A percentile compares a stretch with the other conserved stretches of the same genome.
phyloP scores from a whole-genome alignment of 1,140 invertebrate genomes.

The Sitodiplosis mosellana region DNA sequence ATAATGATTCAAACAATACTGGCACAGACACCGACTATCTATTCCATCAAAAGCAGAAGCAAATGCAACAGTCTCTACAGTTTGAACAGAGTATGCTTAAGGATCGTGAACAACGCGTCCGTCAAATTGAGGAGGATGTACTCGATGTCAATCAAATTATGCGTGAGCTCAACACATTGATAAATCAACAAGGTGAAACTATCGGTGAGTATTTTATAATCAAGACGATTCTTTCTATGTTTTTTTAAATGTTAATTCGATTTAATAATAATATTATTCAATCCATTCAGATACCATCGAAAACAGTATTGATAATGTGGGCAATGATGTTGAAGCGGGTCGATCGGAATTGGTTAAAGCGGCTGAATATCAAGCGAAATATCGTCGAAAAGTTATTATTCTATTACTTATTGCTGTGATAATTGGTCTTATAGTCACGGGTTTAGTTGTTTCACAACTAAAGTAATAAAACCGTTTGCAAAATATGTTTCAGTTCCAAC shows the following conservation, averaged over 20 bases:
- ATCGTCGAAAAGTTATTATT: conserved; percentile 49
- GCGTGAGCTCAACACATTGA: conserved; percentile 62
- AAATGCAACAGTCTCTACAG: conserved; percentile 37
- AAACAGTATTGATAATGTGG: conserved; percentile 61
- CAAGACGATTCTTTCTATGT: not conserved
- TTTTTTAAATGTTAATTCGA: no score
- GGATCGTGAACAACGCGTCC: conserved; percentile 52
- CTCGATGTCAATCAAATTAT: conserved; percentile 85
- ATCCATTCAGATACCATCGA: conserved; percentile 64
- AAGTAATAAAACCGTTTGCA: conserved; percentile 21
- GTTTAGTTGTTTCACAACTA: conserved; percentile 36
- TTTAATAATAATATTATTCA: not conserved
- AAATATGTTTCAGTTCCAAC: no score
- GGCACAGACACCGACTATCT: conserved; percentile 26
- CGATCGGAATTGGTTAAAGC: conserved; percentile 59
- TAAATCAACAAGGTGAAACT: conserved; percentile 61
- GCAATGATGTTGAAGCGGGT: conserved; percentile 59
- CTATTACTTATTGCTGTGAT: conserved; percentile 40
- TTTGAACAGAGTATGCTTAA: conserved; percentile 57
- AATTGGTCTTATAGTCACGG: conserved; percentile 43
- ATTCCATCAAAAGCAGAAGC: conserved; percentile 33
- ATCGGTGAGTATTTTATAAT: conserved; percentile 44
- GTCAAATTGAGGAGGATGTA: conserved; percentile 65
- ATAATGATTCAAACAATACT: conserved; percentile 16
- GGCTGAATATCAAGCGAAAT: conserved; percentile 50